These are phyloP conservation scores for Tribolium madens DNA, from an alignment of 1,140 invertebrate genomes.

Conservation along the genomic window DNA sequence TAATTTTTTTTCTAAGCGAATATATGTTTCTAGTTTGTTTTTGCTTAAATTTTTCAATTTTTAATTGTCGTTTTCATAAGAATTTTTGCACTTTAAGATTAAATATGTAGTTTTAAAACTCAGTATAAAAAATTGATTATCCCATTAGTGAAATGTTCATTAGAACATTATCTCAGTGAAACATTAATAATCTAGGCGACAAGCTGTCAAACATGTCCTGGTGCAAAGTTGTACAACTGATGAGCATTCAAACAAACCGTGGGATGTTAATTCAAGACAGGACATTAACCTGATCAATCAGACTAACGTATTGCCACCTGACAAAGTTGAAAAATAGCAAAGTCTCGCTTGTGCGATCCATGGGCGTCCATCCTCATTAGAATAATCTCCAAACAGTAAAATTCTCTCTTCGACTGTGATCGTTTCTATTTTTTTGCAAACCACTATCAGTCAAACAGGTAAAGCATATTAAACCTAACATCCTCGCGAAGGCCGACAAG, in stretches of 20 bases:
- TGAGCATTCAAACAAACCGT: constrained; percentile 7
- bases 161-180: neutral
- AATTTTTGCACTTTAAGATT: no score
- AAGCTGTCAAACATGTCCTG: constrained; percentile 13
- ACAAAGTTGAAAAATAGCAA: constrained; percentile 16
- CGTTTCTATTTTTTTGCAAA: neutral
- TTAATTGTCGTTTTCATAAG: no score
- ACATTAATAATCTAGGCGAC: constrained; percentile 8
- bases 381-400: neutral
- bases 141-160: neutral
- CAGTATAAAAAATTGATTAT: neutral
- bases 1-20: no score
- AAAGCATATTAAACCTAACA: neutral
- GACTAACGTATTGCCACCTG: constrained; percentile 16
- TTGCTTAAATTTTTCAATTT: no score
- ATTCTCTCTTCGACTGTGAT: neutral
- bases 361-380: constrained; percentile 12
- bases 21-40: no score
- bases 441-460: constrained; percentile 1
- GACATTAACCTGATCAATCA: constrained; percentile 36
- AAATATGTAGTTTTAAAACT: no score
- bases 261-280: constrained; percentile 24
- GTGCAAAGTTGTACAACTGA: neutral
- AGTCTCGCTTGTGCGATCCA: neutral
- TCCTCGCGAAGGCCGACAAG: constrained; percentile 12